Base-by-base conservation (phyloP, 2,888 invertebrate species). In the Polietes domitor region DNA sequence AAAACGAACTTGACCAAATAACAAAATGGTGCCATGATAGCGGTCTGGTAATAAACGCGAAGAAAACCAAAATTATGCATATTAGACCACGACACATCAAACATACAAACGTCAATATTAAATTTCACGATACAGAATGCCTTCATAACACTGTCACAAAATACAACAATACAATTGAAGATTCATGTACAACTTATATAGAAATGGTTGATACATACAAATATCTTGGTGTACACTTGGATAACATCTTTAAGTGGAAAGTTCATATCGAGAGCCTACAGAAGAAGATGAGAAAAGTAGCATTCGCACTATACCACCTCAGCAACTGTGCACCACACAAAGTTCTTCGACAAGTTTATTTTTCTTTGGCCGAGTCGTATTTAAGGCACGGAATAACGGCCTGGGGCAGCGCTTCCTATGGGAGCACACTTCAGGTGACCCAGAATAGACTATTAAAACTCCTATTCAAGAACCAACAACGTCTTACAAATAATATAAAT, bases 181-280 rank as follows among this genome's bases (percentile, higher is more conserved):
- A 55, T 19, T 24, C 12, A 0, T 55, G 55, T 15, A 15, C 41
- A 1, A 72, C 37, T 6, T 4, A 26, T 1, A 26, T 73, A 4
- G 41, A 58, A 24, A 15, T 9, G 0, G 73, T 61, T 0, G 15
- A 12, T 21, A 26, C 58, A 1, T 73, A 43, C 12, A 73, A 73
- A 58, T 73, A 73, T 26, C 17, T 73, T n/a, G 73, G 73, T 1
- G 61, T 73, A 12, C n/a, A 24, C 2, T 7, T 73, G 9, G 73
- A 73, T 15, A 15, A 43, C 15, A 17, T 41, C 26, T 73, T 73
- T 10, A 73, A 73, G 21, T 73, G 61, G 73, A 73, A 61, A 26
- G 1, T 4, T 7, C 73, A 73, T 12, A 61, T 58, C 6, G 61
- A 73, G 17, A 28, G 15, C 12, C 12, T 74, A n/a, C 43, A 63